These are phyloP conservation scores for Hipparchia semele DNA, from an alignment of 2,888 invertebrate species.

Conservation along the genomic window DNA sequence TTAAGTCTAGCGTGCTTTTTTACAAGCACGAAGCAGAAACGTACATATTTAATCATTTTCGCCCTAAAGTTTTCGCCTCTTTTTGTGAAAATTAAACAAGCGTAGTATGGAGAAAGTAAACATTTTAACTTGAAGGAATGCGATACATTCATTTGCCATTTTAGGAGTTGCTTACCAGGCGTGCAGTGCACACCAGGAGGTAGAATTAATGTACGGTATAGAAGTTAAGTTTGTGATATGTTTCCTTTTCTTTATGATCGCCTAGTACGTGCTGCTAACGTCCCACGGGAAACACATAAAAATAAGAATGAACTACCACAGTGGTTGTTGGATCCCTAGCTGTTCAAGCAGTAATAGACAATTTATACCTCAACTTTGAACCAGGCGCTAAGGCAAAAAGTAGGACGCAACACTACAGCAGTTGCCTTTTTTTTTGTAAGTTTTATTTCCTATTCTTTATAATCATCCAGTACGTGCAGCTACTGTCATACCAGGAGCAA, in stretches of 20 bases:
- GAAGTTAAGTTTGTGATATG: conserved; percentile 63
- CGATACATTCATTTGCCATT: conserved; percentile 53
- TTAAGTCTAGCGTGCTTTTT: background rate
- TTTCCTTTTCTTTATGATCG: conserved; percentile 66
- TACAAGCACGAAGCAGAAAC: conserved; percentile 2
- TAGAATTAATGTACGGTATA: conserved; percentile 67
- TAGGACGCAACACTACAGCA: conserved; percentile 61
- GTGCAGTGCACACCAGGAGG: conserved; percentile 63
- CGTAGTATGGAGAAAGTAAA: conserved; percentile 9
- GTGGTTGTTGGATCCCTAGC: conserved; percentile 44
- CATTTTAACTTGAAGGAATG: conserved; percentile 5
- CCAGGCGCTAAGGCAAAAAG: conserved; percentile 7
- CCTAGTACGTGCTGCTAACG: conserved; percentile 56
- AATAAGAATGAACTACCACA: too few relatives aligned
- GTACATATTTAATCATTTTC: background rate
- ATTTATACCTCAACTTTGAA: too few relatives aligned
- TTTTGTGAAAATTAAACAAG: background rate
- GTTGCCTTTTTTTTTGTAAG: conserved; percentile 56
- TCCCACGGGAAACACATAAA: conserved; percentile 34
- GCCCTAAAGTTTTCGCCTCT: background rate
- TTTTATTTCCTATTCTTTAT: conserved; percentile 66
- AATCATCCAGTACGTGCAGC: conserved; percentile 56
- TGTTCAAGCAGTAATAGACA: too few relatives aligned
- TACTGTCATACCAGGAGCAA: conserved; percentile 43
- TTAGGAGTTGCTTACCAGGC: conserved; percentile 65